A percentile compares a stretch with the other conserved stretches of the same genome.
phyloP scores from a whole-genome alignment of 2,797 vertebrate genomes.

The Zalophus californianus region DNA sequence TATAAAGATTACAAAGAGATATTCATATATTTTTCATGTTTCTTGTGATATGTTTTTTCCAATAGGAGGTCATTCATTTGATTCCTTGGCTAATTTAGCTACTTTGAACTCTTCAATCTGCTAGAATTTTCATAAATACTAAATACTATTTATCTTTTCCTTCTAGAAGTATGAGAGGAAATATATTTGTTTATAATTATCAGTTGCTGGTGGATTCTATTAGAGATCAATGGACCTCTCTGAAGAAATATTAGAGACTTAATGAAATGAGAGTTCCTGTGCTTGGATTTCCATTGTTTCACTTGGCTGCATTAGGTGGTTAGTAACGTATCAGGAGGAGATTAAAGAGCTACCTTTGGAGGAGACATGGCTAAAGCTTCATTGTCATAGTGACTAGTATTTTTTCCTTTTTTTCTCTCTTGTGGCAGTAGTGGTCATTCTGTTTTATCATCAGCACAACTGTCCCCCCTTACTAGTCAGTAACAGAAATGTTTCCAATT shows the following conservation, averaged over 20 bases:
- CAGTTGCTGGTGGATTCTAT: neutral
- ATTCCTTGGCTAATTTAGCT: neutral
- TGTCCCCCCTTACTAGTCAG: neutral
- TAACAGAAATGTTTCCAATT: neutral
- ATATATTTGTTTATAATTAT: neutral
- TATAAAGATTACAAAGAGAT: neutral
- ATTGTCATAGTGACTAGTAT: neutral
- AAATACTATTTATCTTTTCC: neutral
- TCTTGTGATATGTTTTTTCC: neutral
- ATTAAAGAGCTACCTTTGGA: neutral
- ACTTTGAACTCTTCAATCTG: neutral
- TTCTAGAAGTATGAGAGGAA: neutral
- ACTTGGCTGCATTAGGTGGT: neutral
- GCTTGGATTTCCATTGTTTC: neutral
- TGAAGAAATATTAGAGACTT: neutral
- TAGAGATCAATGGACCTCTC: neutral
- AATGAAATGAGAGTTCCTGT: neutral
- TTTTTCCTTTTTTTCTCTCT: neutral
- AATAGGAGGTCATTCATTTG: neutral
- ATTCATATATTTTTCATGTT: neutral
- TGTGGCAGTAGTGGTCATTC: neutral
- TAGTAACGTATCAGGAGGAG: neutral
- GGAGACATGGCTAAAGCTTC: neutral
- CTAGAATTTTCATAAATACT: neutral
- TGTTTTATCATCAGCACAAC: neutral